Evolutionary conservation across 2,797 vertebrate species (phyloP).

Genomic region (Podarcis siculus): DNA sequence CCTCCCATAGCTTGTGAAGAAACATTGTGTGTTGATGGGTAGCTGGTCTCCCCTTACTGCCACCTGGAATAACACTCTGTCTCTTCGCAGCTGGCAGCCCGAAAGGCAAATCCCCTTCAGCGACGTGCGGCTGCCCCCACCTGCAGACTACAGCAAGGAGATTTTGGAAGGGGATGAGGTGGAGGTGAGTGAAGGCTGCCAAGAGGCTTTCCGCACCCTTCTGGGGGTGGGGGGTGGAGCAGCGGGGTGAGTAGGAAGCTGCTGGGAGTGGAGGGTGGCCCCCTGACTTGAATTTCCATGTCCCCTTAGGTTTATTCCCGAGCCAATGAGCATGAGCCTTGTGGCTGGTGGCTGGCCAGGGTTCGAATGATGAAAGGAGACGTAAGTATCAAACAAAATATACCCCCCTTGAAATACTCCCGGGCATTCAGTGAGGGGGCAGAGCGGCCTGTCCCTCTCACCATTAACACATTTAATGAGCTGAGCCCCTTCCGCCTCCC

Average conservation of each 20-base stretch:
- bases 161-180: slow-evolving; percentile 93
- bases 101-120: slow-evolving; percentile 92
- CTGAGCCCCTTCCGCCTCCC: too few species aligned
- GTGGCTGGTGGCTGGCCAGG: slow-evolving; percentile 93
- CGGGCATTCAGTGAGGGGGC: not conserved
- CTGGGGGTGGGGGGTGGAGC: too few species aligned
- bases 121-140: slow-evolving; percentile 91
- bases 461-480: not conserved
- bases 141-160: slow-evolving; percentile 87
- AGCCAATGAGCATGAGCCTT: slow-evolving; percentile 92
- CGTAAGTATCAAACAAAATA: slow-evolving; percentile 73
- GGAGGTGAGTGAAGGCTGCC: slow-evolving; percentile 81
- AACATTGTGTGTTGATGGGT: too few species aligned
- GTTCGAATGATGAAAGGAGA: slow-evolving; percentile 96
- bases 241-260: too few species aligned
- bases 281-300: not conserved
- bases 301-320: slow-evolving; percentile 88
- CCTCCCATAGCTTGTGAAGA: not conserved
- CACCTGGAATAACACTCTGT: not conserved
- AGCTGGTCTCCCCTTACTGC: too few species aligned
- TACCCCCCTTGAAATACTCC: rapidly evolving
- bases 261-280: not conserved
- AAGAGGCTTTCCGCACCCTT: not conserved
- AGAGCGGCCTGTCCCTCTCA: not conserved
- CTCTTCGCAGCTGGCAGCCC: slow-evolving; percentile 87